Percentiles rank a stretch among this genome's conserved stretches.
Conservation (phyloP, 2,113 vertebrate species). For the Plectropomus leopardus region DNA sequence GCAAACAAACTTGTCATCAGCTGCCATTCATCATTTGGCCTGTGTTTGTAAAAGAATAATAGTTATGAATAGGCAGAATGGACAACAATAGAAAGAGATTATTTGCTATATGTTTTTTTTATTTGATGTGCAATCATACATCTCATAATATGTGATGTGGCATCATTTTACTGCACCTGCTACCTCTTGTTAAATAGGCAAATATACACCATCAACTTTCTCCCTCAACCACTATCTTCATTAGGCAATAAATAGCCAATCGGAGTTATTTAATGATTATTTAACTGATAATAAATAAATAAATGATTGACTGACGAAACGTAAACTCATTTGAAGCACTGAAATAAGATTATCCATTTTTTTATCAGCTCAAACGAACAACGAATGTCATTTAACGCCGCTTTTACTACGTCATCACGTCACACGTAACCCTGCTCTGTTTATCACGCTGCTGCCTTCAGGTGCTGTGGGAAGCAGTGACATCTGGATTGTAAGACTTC, state of each 20-base stretch:
- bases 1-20: conserved; percentile 17
- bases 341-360: not conserved
- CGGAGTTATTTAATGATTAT: not conserved
- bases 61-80: not conserved
- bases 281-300: not conserved
- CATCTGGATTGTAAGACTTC: not conserved
- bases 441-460: conserved; percentile 62
- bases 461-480: conserved; percentile 8
- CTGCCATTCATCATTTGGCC: not conserved
- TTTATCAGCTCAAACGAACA: conserved; percentile 2
- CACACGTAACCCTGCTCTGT: conserved; percentile 5
- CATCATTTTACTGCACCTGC: conserved; percentile 31
- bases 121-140: not conserved
- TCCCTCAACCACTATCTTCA: not conserved
- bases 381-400: conserved; percentile 3
- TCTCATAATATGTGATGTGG: not conserved
- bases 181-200: not conserved
- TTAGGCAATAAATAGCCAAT: not conserved
- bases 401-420: conserved; percentile 29
- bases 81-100: not conserved
- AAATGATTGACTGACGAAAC: not conserved
- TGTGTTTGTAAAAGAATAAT: not conserved
- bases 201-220: not conserved
- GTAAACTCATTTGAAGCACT: not conserved
- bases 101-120: not conserved